Percentiles rank a stretch among this genome's conserved stretches.
Conservation (phyloP, 2,113 vertebrate species). For the Calyptommatus sinebrachiatus region DNA sequence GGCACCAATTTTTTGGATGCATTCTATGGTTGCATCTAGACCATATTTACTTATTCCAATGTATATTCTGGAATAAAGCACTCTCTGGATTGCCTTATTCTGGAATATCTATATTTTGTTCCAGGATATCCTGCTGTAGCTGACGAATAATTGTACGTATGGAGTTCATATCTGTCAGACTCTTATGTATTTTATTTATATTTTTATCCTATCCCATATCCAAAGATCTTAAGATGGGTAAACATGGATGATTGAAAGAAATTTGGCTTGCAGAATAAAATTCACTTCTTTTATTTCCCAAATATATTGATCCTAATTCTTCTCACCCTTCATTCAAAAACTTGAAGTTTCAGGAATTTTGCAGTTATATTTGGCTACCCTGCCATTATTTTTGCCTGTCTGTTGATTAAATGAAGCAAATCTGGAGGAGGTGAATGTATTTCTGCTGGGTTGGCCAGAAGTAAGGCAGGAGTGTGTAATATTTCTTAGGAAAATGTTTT, state of each 20-base stretch:
- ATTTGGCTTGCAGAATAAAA: neutral
- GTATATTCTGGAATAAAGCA: no score
- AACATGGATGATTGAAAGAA: neutral
- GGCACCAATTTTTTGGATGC: no score
- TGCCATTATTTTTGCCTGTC: neutral
- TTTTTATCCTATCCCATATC: no score
- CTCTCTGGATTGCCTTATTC: no score
- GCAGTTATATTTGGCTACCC: neutral
- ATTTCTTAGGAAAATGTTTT: constrained; percentile 18
- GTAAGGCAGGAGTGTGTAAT: constrained; percentile 18
- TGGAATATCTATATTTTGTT: no score
- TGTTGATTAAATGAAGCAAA: constrained; percentile 32
- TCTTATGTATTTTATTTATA: no score
- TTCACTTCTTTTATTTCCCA: neutral
- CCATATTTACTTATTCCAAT: no score
- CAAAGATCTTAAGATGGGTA: no score
- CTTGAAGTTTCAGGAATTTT: neutral
- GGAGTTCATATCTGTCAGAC: no score
- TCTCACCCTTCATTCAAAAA: neutral
- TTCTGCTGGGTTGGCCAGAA: constrained; percentile 14
- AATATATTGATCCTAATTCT: neutral
- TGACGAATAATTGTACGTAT: no score
- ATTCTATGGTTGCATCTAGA: no score
- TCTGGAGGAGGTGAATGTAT: constrained; percentile 9
- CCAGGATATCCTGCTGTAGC: no score